Conservation (phyloP, 1,140 invertebrate species). For the Lepidurus arcticus region DNA sequence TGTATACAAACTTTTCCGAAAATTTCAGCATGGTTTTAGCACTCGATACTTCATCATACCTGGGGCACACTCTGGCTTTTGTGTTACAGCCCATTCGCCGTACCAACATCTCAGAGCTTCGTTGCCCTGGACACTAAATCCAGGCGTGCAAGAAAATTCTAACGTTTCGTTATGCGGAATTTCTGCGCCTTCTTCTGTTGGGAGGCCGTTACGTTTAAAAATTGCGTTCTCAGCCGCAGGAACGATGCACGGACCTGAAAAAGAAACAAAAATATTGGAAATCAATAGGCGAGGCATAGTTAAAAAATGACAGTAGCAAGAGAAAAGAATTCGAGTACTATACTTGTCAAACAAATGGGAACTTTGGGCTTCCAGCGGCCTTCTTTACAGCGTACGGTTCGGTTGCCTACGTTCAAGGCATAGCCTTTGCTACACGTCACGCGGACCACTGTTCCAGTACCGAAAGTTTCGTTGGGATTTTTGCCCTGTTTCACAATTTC, state of each 20-base stretch:
- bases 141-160: conserved; percentile 58
- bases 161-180: conserved; percentile 58
- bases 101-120: conserved; percentile 66
- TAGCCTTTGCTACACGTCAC: conserved; percentile 69
- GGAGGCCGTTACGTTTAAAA: conserved; percentile 49
- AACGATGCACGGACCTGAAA: conserved; percentile 60
- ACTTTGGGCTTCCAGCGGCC: conserved; percentile 74
- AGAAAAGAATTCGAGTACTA: conserved; percentile 44
- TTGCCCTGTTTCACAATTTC: conserved; percentile 54
- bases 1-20: no score
- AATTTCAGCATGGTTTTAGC: not conserved
- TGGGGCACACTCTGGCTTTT: conserved; percentile 67
- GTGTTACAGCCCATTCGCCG: conserved; percentile 66
- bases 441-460: conserved; percentile 59
- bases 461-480: conserved; percentile 42
- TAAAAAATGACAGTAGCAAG: not conserved
- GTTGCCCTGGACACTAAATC: conserved; percentile 62
- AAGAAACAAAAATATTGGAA: not conserved
- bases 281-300: not conserved
- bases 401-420: conserved; percentile 63
- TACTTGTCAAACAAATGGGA: conserved; percentile 67
- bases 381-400: conserved; percentile 66
- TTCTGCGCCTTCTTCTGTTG: conserved; percentile 50
- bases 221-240: conserved; percentile 58
- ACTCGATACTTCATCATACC: conserved; percentile 44